Percentiles rank a stretch among this genome's conserved stretches.
Evolutionary conservation across 2,113 vertebrate genomes (phyloP).

Genomic region (Panthera tigris): DNA sequence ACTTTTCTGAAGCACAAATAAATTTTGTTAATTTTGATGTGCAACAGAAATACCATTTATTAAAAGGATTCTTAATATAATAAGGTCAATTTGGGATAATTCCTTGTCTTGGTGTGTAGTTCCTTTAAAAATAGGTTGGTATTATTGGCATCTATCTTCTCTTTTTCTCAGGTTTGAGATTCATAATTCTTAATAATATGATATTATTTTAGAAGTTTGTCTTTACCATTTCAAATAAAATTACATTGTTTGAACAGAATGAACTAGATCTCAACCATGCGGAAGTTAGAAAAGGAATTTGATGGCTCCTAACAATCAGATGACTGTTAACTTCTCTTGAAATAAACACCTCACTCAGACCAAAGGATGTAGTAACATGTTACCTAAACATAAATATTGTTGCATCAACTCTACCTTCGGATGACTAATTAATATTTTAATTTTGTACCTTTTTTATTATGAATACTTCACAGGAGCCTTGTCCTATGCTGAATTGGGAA

Average conservation of each 20-base stretch:
- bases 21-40: background rate
- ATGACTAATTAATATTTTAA: background rate
- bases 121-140: background rate
- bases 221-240: background rate
- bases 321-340: background rate
- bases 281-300: background rate
- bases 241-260: background rate
- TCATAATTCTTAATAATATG: background rate
- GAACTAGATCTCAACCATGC: background rate
- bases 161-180: background rate
- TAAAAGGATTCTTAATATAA: background rate
- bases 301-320: background rate
- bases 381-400: background rate
- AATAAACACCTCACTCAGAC: background rate
- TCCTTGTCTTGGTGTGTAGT: background rate
- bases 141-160: background rate
- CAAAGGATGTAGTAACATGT: background rate
- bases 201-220: background rate
- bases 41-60: background rate
- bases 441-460: background rate
- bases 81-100: background rate
- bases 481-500: constrained; percentile 96
- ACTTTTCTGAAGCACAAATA: background rate
- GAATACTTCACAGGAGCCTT: constrained; percentile 89
- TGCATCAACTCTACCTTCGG: background rate